These are phyloP conservation scores for Pituophis catenifer DNA, from an alignment of 2,113 vertebrate genomes.

Conservation along the genomic window DNA sequence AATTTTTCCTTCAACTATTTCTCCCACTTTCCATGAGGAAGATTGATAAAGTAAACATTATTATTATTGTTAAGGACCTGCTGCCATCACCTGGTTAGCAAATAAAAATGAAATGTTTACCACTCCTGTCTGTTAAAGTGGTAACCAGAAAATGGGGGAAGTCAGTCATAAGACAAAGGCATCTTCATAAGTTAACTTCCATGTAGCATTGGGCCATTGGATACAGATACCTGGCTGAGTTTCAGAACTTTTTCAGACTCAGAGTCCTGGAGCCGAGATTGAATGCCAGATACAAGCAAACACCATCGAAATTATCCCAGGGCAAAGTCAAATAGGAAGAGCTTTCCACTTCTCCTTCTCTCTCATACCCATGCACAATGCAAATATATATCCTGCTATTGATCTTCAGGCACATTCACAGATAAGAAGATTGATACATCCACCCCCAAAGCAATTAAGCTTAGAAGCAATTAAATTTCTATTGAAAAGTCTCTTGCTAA, in stretches of 20 bases:
- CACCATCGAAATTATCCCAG: not conserved
- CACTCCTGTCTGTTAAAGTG: not conserved
- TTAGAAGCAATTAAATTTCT: not conserved
- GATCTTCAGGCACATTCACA: not conserved
- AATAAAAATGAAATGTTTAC: slow-evolving; percentile 8
- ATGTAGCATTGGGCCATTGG: not conserved
- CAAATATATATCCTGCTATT: not conserved
- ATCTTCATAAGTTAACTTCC: not conserved
- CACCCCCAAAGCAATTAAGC: not conserved
- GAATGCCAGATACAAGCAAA: not conserved
- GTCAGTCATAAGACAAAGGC: not conserved
- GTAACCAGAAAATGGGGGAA: not conserved
- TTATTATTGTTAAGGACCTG: not conserved
- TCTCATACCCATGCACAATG: not conserved
- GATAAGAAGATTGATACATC: not conserved
- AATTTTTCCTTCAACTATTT: not conserved
- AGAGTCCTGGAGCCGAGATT: not conserved
- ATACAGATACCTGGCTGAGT: not conserved
- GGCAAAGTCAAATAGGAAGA: not conserved
- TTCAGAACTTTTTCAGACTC: not conserved
- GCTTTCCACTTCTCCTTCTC: not conserved
- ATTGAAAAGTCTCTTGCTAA: not conserved
- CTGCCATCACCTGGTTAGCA: not conserved
- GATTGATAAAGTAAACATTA: not conserved
- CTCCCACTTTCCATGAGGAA: not conserved